Evolutionary conservation across 1,140 invertebrate genomes (phyloP), one percentile per base, ranked within the genome.

Genomic region (Diachasma alloeum): DNA sequence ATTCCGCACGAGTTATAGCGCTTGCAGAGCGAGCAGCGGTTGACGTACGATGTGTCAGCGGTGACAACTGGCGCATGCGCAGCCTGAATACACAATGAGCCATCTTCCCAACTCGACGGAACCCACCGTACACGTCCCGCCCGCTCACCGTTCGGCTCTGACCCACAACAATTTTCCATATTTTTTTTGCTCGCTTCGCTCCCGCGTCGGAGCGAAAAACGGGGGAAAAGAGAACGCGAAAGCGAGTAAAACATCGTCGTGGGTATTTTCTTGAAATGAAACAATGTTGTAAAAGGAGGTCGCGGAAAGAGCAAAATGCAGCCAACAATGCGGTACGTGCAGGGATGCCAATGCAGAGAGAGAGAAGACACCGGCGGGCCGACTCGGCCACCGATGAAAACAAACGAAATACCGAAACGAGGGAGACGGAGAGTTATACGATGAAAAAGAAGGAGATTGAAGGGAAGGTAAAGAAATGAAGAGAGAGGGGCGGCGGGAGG

Each of bases 1-100:
- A 22, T 48, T 36, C 74, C 63, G 31, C 39, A 81, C 78, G 83
- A 13, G 84, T 84, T 87, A 87, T 85, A 31, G 31, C 6, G 85
- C 86, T 83, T 82, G 84, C 81, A 86, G 82, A 86, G 84, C 26
- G 66, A 76, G 31, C 76, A 76, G 39, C 74, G 83, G 81, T 88
- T 90, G 88, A 90, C 88, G 84, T 87, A 90, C 87, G 87, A 90
- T 85, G 88, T 90, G 88, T 90, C 88, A 89, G 87, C 87, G 79
- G 83, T 90, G 88, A 90, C 88, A 90, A 90, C 88, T 90, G 86
- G 87, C 87, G 85, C 88, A 88, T 84, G 87, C 87, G 87, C 83
- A 83, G 74, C 80, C 88, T 87, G 88, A 90, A 89, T 90, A 86
- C 87, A 71, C 83, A 88, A 90, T 90, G 86, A 89, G 77, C 22